These are phyloP conservation scores for Aleiodes testaceus DNA, from an alignment of 2,888 invertebrate genomes.

Conservation along the genomic window DNA sequence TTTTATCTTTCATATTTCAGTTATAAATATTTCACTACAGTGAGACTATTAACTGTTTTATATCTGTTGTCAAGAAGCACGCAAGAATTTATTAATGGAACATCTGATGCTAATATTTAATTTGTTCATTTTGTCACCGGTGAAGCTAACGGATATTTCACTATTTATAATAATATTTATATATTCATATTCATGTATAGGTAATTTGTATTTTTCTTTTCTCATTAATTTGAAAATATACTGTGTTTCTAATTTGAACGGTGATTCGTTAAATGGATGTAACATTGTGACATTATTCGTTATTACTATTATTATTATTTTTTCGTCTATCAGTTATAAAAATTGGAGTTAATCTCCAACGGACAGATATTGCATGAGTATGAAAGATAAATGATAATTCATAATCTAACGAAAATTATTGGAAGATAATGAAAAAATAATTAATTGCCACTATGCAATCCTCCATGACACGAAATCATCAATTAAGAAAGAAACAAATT, in stretches of 20 bases:
- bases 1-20: conserved; percentile 7
- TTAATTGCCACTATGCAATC: conserved; percentile 31
- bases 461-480: conserved; percentile 6
- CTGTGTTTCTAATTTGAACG: conserved; percentile 10
- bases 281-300: neutral
- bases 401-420: neutral
- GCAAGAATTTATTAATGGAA: conserved; percentile 1
- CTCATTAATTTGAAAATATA: conserved; percentile 48
- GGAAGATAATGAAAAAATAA: conserved; percentile 11
- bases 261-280: neutral
- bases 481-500: conserved; percentile 29
- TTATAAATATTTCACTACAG: conserved; percentile 24
- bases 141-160: conserved; percentile 42
- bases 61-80: neutral
- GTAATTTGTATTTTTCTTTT: neutral
- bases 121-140: conserved; percentile 36
- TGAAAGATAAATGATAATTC: neutral
- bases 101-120: conserved; percentile 6
- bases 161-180: conserved; percentile 36
- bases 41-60: neutral
- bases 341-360: no score
- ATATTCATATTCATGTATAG: conserved; percentile 24
- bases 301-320: no score
- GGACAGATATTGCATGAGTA: no score
- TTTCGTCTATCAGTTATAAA: neutral